Evolutionary conservation across 1,140 invertebrate genomes (phyloP).

Genomic region (Trachymyrmex septentrionalis): DNA sequence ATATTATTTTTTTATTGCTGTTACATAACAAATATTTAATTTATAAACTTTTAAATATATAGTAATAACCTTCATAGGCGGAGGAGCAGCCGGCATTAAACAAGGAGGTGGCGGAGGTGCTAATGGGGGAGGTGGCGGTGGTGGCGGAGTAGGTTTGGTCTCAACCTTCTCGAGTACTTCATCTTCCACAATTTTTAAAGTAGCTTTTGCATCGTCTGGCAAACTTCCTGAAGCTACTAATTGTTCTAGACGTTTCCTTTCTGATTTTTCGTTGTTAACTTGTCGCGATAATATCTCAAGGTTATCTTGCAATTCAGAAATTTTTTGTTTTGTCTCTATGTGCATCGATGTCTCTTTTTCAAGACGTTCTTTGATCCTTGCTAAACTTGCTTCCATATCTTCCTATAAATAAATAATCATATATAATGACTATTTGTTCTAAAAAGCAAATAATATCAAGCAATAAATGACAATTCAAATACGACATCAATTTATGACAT

Average conservation of each 20-base stretch:
- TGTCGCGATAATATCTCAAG: slow-evolving; percentile 87
- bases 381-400: slow-evolving; percentile 94
- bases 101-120: slow-evolving; percentile 88
- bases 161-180: slow-evolving; percentile 84
- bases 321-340: slow-evolving; percentile 95
- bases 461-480: neutral
- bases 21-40: no score
- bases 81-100: slow-evolving; percentile 87
- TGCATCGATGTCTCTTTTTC: slow-evolving; percentile 96
- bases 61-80: slow-evolving; percentile 85
- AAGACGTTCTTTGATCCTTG: slow-evolving; percentile 94
- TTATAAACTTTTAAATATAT: neutral
- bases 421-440: neutral
- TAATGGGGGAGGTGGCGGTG: slow-evolving; percentile 88
- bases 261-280: slow-evolving; percentile 93
- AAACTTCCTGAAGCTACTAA: slow-evolving; percentile 95
- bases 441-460: neutral
- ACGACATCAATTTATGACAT: neutral
- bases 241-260: slow-evolving; percentile 93
- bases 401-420: slow-evolving; percentile 87
- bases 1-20: neutral
- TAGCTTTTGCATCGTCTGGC: slow-evolving; percentile 96
- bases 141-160: slow-evolving; percentile 84
- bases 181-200: slow-evolving; percentile 87
- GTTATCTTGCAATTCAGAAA: slow-evolving; percentile 89